Evolutionary conservation across 2,113 vertebrate genomes (phyloP), one percentile per base, ranked within the genome.

Genomic region (Ranitomeya variabilis): DNA sequence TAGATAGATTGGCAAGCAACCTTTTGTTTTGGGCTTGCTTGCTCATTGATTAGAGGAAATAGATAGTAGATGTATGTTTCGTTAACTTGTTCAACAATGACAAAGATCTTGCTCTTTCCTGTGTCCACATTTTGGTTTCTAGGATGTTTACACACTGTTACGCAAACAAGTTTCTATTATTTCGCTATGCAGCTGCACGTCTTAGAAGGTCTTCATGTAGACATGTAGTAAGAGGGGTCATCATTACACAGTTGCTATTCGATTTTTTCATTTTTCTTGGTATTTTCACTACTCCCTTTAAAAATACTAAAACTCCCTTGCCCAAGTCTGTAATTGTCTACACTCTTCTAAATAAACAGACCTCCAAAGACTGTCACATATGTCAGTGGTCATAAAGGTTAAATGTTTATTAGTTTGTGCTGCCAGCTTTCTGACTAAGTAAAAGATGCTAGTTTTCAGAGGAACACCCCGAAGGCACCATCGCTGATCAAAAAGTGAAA

Each of bases 291-390:
- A 71, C 85, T 67, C 80, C 16, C 15, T 6, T 89, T 91, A 3
- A 14, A 89, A 91, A 79, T 80, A 87, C 78, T 31, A 64, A 52
- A 8, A 23, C 23, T 19, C 11, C 0, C 7, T 26, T 57, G 37
- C 7, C 62, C 85, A 57, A 71, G 62, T 90, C 52, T 89, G 88
- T 31, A 82, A 86, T 74, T n/a, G 86, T 71, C 59, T 86, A 19
- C n/a, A 71, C 10, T 86, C 81, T 54, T 89, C 84, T 91, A 91
- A 91, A 90, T 93, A 92, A 93, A 93, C 90, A 93, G 37, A 37
- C 15, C 51, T 92, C 74, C 85, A 90, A 85, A 88, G 91, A 90
- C 89, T 90, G 79, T 0, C 73, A 92, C 89, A 90, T 90, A 90
- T 91, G 83, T 52, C 7, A 54, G 19, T 52, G 89, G 91, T 91